Evolutionary conservation across 2,113 vertebrate species (phyloP).

Genomic region (Lipophrys pholis): DNA sequence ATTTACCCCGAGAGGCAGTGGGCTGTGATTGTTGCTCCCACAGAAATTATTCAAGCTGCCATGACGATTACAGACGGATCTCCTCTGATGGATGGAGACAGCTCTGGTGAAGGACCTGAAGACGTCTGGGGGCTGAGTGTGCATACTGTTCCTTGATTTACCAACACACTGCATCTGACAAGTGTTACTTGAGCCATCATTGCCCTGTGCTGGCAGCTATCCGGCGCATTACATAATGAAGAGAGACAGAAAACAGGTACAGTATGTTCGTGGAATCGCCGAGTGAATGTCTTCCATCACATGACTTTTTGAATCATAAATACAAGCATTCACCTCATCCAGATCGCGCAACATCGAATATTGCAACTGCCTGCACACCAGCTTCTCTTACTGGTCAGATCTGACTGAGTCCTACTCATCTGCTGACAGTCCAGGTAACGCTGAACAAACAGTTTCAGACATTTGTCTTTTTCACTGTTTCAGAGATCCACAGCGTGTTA

Average conservation of each 20-base stretch:
- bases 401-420: conserved; percentile 24
- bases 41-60: conserved; percentile 70
- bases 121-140: conserved; percentile 44
- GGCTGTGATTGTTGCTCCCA: conserved; percentile 62
- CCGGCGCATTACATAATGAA: conserved; percentile 30
- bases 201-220: conserved; percentile 45
- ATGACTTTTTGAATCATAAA: conserved; percentile 43
- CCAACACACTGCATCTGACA: conserved; percentile 46
- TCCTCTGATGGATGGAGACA: conserved; percentile 61
- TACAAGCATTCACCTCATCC: conserved; percentile 24
- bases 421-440: conserved; percentile 15
- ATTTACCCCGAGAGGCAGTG: conserved; percentile 75
- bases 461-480: too few relatives aligned
- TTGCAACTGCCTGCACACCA: conserved; percentile 25
- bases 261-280: conserved; percentile 36
- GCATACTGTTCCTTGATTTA: conserved; percentile 58
- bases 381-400: conserved; percentile 18
- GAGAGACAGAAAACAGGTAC: conserved; percentile 45
- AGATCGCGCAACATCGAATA: conserved; percentile 23
- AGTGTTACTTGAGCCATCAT: conserved; percentile 24
- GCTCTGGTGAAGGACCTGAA: conserved; percentile 34
- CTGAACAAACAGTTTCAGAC: too few relatives aligned
- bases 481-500: too few relatives aligned
- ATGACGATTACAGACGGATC: conserved; percentile 52
- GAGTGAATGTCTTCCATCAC: conserved; percentile 26